Evolutionary conservation across 2,113 vertebrate species (phyloP), one percentile per base, ranked within the genome.

Genomic region (Oophaga pumilio): DNA sequence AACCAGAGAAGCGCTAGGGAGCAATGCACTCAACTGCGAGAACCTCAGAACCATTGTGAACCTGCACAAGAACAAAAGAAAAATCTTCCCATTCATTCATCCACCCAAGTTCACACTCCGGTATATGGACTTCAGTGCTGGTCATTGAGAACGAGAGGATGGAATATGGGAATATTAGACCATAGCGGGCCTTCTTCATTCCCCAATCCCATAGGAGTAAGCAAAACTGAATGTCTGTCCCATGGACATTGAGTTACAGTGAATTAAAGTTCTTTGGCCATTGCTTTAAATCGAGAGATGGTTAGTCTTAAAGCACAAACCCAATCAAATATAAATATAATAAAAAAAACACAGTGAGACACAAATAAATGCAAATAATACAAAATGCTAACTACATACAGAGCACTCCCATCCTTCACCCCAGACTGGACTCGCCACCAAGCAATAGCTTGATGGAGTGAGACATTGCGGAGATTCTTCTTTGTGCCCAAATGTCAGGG

Each of bases 1-100:
- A 88, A 84, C 80, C 69, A 83, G 80, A 88, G 71, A 76, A 77
- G 80, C 50, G 49, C 79, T 68, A 77, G 87, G 73, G 60, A 77
- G 68, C 79, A 83, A 83, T 88, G 52, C 80, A 84, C 84, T 76
- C 73, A 88, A 28, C 71, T 68, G 81, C 69, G 64, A 77, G 24
- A 88, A 83, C 64, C 18, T 82, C 86, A 53, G 49, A 82, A 64
- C 79, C 73, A 53, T 76, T 64, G 57, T 83, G 86, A 76, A 66
- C 87, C 87, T 84, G 87, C 87, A 77, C 87, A 77, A 43, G 71
- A 74, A 74, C 71, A 77, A 56, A 88, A 43, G 33, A 43, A 50
- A 83, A 77, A 49, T 76, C 76, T 81, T 62, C 59, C 68, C 57
- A 68, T 80, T 68, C 57, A 68, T 80, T 68, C 18, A 28, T 69